A percentile compares a stretch with the other conserved stretches of the same genome.
phyloP scores from a whole-genome alignment of 1,140 invertebrate genomes.

The Yoshiicerus persimilis region DNA sequence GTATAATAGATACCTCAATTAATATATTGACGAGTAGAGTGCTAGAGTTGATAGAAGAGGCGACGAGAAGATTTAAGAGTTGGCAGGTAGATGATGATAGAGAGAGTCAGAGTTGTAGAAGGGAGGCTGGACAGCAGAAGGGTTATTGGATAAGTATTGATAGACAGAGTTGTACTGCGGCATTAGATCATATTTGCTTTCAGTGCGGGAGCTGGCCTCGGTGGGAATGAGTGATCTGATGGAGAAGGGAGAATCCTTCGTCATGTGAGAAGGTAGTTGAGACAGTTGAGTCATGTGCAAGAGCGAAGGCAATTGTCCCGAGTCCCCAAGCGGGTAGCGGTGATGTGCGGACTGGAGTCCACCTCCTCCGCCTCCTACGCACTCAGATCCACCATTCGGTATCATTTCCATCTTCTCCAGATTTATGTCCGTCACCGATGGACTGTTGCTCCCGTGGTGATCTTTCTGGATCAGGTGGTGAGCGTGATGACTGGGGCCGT shows the following conservation, averaged over 20 bases:
- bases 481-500: conserved; percentile 31
- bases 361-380: conserved; percentile 33
- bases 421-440: conserved; percentile 26
- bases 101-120: conserved; percentile 32
- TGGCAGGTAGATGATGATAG: conserved; percentile 46
- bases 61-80: background rate
- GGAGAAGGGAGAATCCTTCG: conserved; percentile 72
- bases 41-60: background rate
- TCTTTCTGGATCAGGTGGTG: conserved; percentile 42
- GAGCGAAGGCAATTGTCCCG: conserved; percentile 51
- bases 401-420: conserved; percentile 46
- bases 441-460: conserved; percentile 41
- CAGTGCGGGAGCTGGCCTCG: conserved; percentile 55
- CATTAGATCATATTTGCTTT: conserved; percentile 44
- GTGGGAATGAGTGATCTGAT: conserved; percentile 86
- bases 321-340: conserved; percentile 49
- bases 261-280: conserved; percentile 49
- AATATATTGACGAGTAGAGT: background rate
- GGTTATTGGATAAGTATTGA: background rate
- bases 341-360: conserved; percentile 35
- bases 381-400: conserved; percentile 24
- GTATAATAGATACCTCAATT: too few relatives aligned
- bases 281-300: conserved; percentile 67
- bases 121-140: background rate
- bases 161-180: conserved; percentile 34